Evolutionary conservation across 92 coral and sea anemone species (phyloP).

Genomic region (Zoanthus solanderi): DNA sequence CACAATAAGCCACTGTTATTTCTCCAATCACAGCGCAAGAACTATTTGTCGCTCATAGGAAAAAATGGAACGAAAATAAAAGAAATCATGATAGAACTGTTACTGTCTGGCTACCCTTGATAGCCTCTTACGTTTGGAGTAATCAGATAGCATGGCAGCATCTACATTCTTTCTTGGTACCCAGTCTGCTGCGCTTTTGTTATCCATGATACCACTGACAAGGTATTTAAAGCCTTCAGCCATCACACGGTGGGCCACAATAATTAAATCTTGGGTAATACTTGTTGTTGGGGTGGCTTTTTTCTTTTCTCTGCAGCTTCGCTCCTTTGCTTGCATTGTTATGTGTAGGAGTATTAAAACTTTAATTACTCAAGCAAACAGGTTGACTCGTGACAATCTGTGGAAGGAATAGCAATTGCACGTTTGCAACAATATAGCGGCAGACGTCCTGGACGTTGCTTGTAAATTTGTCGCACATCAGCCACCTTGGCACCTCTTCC

Average conservation of each 20-base stretch:
- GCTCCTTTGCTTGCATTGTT: neutral
- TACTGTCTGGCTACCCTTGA: constrained; percentile 7
- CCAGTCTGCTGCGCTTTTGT: constrained; percentile 21
- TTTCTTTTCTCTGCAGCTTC: constrained; percentile 2
- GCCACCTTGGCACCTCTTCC: constrained; percentile 27
- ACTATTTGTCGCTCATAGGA: neutral
- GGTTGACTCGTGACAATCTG: neutral
- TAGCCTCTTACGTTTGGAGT: constrained; percentile 6
- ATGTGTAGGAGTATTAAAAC: neutral
- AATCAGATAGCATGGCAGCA: constrained; percentile 11
- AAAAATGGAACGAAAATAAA: too few species aligned
- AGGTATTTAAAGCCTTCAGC: constrained; percentile 4
- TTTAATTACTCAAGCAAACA: neutral
- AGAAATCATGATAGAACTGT: neutral
- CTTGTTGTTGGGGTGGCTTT: neutral
- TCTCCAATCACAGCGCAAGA: neutral
- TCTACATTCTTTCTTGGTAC: constrained; percentile 2
- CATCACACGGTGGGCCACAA: constrained; percentile 1
- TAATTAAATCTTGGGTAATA: neutral
- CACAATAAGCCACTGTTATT: too few species aligned
- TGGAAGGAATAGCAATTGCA: neutral
- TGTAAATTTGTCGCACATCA: constrained; percentile 26
- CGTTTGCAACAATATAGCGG: constrained; percentile 38
- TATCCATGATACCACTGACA: neutral
- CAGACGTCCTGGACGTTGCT: constrained; percentile 23